These are phyloP conservation scores for Drosophila serrata DNA, from an alignment of 1,140 invertebrate species.

Conservation along the genomic window DNA sequence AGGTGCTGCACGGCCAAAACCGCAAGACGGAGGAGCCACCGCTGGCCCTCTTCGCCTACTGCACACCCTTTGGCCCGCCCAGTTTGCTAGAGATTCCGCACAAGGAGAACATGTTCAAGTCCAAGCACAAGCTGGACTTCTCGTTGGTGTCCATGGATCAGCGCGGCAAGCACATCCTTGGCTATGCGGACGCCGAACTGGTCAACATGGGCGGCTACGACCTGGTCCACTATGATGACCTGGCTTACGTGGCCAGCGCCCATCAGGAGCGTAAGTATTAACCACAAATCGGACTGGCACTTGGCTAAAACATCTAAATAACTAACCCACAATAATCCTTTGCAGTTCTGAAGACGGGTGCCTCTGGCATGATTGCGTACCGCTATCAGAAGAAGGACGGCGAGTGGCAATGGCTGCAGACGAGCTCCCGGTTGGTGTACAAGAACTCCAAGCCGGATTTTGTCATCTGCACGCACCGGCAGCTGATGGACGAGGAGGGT, in stretches of 20 bases:
- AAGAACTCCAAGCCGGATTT: constrained; percentile 99
- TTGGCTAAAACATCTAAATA: background rate
- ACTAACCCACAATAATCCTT: constrained; percentile 30
- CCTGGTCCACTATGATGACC: constrained; percentile 98
- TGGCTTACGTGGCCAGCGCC: constrained; percentile 98
- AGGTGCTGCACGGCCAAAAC: constrained; percentile 98
- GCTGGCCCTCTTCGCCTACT: constrained; percentile 97
- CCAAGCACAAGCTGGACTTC: constrained; percentile 99
- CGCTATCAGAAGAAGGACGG: constrained; percentile 97
- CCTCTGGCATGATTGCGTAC: constrained; percentile 99
- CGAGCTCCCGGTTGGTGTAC: constrained; percentile 97
- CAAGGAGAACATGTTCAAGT: constrained; percentile 99
- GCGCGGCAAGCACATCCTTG: constrained; percentile 97
- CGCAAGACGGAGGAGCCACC: constrained; percentile 97
- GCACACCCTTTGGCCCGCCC: constrained; percentile 98
- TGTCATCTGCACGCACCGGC: constrained; percentile 98
- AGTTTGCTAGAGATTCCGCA: constrained; percentile 95
- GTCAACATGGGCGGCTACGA: constrained; percentile 98
- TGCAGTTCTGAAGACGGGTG: constrained; percentile 98
- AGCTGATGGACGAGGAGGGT: constrained; percentile 99
- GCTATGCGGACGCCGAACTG: constrained; percentile 96
- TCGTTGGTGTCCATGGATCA: constrained; percentile 98
- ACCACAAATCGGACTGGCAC: background rate
- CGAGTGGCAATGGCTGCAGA: constrained; percentile 99
- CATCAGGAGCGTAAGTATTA: constrained; percentile 98